Base-by-base conservation (phyloP, 2,797 vertebrate genomes). In the Peromyscus aztecus region DNA sequence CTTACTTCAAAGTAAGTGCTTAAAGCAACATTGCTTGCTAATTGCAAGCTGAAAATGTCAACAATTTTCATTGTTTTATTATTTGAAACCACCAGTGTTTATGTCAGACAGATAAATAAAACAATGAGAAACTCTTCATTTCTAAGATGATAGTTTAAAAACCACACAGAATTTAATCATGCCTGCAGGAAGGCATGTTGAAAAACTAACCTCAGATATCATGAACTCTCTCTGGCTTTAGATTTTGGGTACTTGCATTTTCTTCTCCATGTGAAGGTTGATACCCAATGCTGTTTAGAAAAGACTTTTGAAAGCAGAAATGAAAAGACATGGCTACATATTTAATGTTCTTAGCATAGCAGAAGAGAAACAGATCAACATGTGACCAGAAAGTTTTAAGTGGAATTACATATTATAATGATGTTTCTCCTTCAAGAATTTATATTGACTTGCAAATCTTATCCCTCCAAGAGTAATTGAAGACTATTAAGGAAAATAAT, bases 11-110 rank as follows among this genome's bases (percentile, higher is more conserved):
- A 97, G 19, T 90, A 94, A 94, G 82, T 83, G 82, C 78, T 95
- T 92, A 83, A 92, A 96, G 95, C 93, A 95, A 76, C 73, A 93
- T 46, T 85, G 83, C 83, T 94, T 92, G 46, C 71, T 94, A 96
- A 95, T 63, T 96, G 55, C 94, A 95, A 97, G 84, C 67, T 85
- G 46, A 96, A 94, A 94, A 95, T 90, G 57, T 92, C 89, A 87
- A 94, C 55, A 92, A 76, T 92, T 89, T 83, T 31, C 27, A 63
- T 65, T 88, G 77, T 89, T 96, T 93, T 94, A 92, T 92, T 95
- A 85, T 92, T 86, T 94, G 31, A 95, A 97, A 87, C 24, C 59
- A 94, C 55, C 61, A 95, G 82, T 63, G 10, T 91, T 95, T 90
- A 96, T 86, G 67, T 80, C 40, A 96, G 49, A 90, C 49, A 40